Evolutionary conservation across 2,797 vertebrate species (phyloP), one percentile per base, ranked within the genome.

Genomic region (Tarsius wallacei): DNA sequence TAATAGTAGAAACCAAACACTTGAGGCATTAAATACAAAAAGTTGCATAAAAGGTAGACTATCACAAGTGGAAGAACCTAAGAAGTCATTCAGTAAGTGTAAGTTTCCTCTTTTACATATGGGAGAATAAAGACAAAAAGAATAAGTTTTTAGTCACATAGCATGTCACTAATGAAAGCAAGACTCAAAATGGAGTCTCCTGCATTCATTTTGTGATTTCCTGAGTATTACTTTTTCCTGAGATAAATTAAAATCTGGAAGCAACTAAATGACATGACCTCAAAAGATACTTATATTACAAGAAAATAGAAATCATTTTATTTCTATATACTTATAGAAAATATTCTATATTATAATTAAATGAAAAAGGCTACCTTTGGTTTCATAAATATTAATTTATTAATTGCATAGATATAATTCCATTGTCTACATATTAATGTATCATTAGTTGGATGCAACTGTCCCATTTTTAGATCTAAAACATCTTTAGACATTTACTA

Each of bases 241-340:
- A 87, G 90, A 68, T 61, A 42, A 89, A 61, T 61, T 33, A 83
- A 55, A 94, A 91, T 90, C 22, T 71, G 31, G 3, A 82, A 86
- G 31, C 71, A 21, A 86, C 15, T 77, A 47, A 64, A 87, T 57
- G 31, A 77, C n/a, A 78, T 33, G 28, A 21, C 47, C 33, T 83
- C 33, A 51, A 77, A 87, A 76, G 68, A 21, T 22, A 70, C 63
- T 53, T 47, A 49, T 53, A 19, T 13, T 33, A 51, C 10, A 64
- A 28, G 5, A 9, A 92, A 77, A 83, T 17, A 55, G 28, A 80
- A 81, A 76, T 76, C 88, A 88, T 26, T 77, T 61, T 55, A 15
- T 3, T 42, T 42, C 42, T 42, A 42, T 42, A 42, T 42, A 42
- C 42, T 42, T 42, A 42, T 42, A 42, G 42, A 42, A 42, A 42